phyloP scores from a whole-genome alignment of 2,888 invertebrate species.

The Mechanitis messenoides region DNA sequence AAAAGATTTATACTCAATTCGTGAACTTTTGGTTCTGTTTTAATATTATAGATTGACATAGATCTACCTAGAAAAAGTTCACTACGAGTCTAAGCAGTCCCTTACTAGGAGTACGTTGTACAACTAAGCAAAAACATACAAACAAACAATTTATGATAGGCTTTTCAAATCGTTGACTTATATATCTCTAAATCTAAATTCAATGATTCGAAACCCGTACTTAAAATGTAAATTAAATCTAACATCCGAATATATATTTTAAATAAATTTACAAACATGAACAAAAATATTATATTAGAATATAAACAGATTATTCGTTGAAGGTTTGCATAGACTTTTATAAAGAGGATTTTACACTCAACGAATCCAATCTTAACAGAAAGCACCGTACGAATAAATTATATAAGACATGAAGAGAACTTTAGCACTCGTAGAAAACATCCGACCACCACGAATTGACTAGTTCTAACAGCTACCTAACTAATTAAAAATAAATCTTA shows the following conservation, averaged over 20 bases:
- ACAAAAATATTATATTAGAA: constrained; percentile 36
- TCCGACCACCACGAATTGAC: constrained; percentile 74
- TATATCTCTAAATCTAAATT: constrained; percentile 47
- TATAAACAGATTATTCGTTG: constrained; percentile 57
- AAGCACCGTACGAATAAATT: constrained; percentile 69
- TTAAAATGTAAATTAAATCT: constrained; percentile 47
- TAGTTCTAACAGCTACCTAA: constrained; percentile 71
- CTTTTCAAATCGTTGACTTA: constrained; percentile 53
- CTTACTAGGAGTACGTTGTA: constrained; percentile 51
- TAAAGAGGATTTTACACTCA: constrained; percentile 45
- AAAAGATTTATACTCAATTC: constrained; percentile 58
- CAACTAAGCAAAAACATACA: constrained; percentile 42
- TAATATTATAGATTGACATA: constrained; percentile 50
- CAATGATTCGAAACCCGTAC: constrained; percentile 64
- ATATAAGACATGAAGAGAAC: constrained; percentile 58
- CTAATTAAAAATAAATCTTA: constrained; percentile 53
- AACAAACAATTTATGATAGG: constrained; percentile 41
- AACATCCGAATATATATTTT: constrained; percentile 47
- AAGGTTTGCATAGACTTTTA: constrained; percentile 53
- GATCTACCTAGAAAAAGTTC: constrained; percentile 58
- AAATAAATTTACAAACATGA: constrained; percentile 42
- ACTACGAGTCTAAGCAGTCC: constrained; percentile 66
- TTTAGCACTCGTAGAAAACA: constrained; percentile 69
- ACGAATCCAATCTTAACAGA: constrained; percentile 63
- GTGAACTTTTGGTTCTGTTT: constrained; percentile 59